Evolutionary conservation across 1,140 invertebrate genomes (phyloP).

Genomic region (Drosophila nasuta): DNA sequence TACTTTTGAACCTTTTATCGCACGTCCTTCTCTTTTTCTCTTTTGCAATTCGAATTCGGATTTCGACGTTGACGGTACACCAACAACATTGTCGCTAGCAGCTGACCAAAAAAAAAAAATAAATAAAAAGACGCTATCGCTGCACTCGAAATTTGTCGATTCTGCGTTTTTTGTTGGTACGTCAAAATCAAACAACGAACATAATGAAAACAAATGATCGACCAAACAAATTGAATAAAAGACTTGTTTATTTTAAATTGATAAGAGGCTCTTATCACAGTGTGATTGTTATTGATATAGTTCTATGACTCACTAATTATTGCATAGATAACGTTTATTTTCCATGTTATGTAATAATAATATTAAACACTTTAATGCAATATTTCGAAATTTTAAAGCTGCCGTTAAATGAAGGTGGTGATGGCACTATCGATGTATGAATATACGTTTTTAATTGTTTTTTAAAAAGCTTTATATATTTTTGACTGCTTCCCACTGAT

Average conservation of each 20-base stretch:
- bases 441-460: not conserved
- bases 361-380: not conserved
- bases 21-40: constrained; percentile 12
- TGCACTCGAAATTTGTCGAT: constrained; percentile 7
- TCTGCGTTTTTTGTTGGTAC: constrained; percentile 15
- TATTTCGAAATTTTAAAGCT: not conserved
- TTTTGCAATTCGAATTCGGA: constrained; percentile 4
- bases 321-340: constrained; percentile 13
- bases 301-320: constrained; percentile 13
- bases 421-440: not conserved
- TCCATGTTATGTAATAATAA: not conserved
- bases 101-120: not conserved
- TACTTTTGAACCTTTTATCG: constrained; percentile 2
- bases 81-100: constrained; percentile 16
- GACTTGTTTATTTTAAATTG: constrained; percentile 13
- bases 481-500: too few species aligned
- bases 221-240: not conserved
- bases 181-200: not conserved
- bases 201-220: constrained; percentile 1
- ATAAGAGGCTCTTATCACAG: constrained; percentile 27
- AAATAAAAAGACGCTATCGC: not conserved
- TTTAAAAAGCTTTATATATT: too few species aligned
- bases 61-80: not conserved
- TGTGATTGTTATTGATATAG: not conserved
- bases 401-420: not conserved